Conservation (phyloP, 2,888 invertebrate genomes). For the Cactoblastis cactorum region DNA sequence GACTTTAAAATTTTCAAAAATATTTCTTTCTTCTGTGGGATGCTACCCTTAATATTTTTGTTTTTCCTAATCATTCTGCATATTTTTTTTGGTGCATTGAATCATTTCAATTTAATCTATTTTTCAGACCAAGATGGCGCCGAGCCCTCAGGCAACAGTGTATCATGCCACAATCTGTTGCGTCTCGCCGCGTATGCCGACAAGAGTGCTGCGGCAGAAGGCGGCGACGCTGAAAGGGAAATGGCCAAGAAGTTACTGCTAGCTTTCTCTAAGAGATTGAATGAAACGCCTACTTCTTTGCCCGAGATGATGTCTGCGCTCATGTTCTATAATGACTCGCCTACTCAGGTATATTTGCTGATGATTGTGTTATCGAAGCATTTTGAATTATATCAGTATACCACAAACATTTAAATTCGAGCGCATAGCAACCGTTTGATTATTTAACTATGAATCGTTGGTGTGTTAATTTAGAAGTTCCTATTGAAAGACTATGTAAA, state of each 20-base stretch:
- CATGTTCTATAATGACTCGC: constrained; percentile 83
- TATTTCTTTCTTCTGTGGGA: too few species aligned
- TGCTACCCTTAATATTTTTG: too few species aligned
- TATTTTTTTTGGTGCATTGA: too few species aligned
- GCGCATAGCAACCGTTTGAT: too few species aligned
- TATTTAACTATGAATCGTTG: too few species aligned
- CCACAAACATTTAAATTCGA: too few species aligned
- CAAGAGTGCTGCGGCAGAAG: constrained; percentile 58
- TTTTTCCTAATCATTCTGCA: too few species aligned
- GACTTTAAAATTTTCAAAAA: too few species aligned
- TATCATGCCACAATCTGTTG: constrained; percentile 89
- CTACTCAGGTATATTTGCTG: constrained; percentile 83
- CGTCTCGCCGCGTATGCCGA: constrained; percentile 86
- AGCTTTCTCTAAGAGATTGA: constrained; percentile 81
- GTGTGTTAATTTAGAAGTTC: too few species aligned
- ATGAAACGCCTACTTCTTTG: constrained; percentile 82
- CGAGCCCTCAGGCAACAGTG: constrained; percentile 95
- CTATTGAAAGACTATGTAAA: too few species aligned
- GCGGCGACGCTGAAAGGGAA: constrained; percentile 62
- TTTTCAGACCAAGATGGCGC: constrained; percentile 93
- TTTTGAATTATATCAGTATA: too few species aligned
- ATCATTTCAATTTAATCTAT: too few species aligned
- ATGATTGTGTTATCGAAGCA: not conserved
- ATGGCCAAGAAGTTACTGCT: constrained; percentile 81
- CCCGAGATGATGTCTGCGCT: constrained; percentile 88